Evolutionary conservation across 1,140 invertebrate genomes (phyloP).

Genomic region (Achatina immaculata): DNA sequence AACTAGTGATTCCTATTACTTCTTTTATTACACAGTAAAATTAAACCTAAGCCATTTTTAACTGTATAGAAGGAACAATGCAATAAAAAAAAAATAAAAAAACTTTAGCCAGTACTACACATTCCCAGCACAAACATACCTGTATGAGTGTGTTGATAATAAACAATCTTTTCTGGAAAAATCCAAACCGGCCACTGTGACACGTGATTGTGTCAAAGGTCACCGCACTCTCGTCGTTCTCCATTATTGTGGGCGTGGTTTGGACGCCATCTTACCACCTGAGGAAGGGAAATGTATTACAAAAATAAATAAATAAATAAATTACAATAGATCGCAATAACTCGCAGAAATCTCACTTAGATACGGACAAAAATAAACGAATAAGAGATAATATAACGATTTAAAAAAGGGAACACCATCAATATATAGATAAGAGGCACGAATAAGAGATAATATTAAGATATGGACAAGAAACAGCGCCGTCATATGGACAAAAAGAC

Average conservation of each 20-base stretch:
- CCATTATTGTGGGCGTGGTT: not conserved
- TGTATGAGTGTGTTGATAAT: conserved; percentile 30
- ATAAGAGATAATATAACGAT: not conserved
- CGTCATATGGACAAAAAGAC: not conserved
- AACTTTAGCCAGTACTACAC: too few relatives aligned
- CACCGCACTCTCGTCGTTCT: conserved; percentile 14
- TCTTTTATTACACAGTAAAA: too few relatives aligned
- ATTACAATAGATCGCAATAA: not conserved
- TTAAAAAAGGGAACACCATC: not conserved
- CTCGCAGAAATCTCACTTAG: not conserved
- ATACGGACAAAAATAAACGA: not conserved
- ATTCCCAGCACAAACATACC: conserved; percentile 1
- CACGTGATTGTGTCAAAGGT: conserved; percentile 27
- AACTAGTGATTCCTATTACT: too few relatives aligned
- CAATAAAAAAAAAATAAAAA: too few relatives aligned
- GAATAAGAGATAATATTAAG: not conserved
- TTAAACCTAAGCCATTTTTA: too few relatives aligned
- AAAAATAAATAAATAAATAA: not conserved
- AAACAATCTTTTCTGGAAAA: conserved; percentile 35
- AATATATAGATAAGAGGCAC: not conserved
- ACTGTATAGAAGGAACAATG: too few relatives aligned
- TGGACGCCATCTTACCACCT: not conserved
- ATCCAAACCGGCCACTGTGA: conserved; percentile 33
- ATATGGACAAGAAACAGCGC: not conserved
- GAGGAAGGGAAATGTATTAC: not conserved